Evolutionary conservation across 2,113 vertebrate species (phyloP).

Genomic region (Triplophysa siluroides): DNA sequence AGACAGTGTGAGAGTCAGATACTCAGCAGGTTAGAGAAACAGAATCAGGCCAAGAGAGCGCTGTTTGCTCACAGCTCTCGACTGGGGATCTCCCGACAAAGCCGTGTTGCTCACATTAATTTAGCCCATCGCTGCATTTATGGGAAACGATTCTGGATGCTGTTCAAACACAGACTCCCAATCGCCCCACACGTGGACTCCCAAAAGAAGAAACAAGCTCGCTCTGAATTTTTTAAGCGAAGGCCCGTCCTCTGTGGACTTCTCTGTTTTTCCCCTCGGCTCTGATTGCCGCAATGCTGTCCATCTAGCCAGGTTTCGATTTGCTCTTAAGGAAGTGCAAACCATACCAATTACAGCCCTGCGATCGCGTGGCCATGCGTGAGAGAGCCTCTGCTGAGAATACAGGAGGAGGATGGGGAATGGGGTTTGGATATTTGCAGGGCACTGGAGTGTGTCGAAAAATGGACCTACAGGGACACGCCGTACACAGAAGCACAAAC

Average conservation of each 20-base stretch:
- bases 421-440: slow-evolving; percentile 32
- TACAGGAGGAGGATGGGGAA: neutral
- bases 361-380: slow-evolving; percentile 23
- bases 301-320: slow-evolving; percentile 45
- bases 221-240: slow-evolving; percentile 32
- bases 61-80: slow-evolving; percentile 31
- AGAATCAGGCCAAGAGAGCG: slow-evolving; percentile 8
- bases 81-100: slow-evolving; percentile 44
- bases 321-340: slow-evolving; percentile 56
- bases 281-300: slow-evolving; percentile 27
- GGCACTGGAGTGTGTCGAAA: slow-evolving; percentile 32
- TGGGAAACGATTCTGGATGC: slow-evolving; percentile 50
- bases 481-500: neutral
- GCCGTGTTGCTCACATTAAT: slow-evolving; percentile 52
- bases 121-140: slow-evolving; percentile 44
- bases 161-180: slow-evolving; percentile 49
- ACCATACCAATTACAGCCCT: slow-evolving; percentile 59
- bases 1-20: slow-evolving; percentile 31
- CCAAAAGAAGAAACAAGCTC: slow-evolving; percentile 12
- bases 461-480: slow-evolving; percentile 11
- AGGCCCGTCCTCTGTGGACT: slow-evolving; percentile 1
- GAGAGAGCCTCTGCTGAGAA: slow-evolving; percentile 19
- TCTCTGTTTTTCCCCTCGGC: slow-evolving; percentile 35
- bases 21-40: slow-evolving; percentile 30
- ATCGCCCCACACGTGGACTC: neutral